Evolutionary conservation across 2,797 vertebrate genomes (phyloP).

Genomic region (Petrocephalus schoutedeni): DNA sequence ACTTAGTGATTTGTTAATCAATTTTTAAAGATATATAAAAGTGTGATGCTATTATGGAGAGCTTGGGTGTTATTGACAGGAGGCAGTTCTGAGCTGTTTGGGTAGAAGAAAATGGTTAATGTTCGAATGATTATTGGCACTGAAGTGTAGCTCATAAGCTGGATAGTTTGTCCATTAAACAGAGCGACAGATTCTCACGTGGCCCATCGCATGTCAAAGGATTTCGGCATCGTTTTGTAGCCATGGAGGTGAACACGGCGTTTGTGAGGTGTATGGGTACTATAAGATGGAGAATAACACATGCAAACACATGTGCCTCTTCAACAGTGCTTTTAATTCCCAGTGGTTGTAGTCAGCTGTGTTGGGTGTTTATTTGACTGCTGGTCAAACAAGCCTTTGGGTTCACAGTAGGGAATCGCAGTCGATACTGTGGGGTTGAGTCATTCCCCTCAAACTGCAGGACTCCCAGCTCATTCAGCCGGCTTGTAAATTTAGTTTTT

Average conservation of each 20-base stretch:
- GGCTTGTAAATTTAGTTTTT: background rate
- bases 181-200: background rate
- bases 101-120: background rate
- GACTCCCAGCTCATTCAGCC: background rate
- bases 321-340: background rate
- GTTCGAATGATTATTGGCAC: background rate
- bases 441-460: background rate
- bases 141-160: background rate
- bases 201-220: background rate
- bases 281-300: background rate
- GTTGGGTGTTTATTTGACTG: background rate
- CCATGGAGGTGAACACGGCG: background rate
- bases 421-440: background rate
- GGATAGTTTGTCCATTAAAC: background rate
- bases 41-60: background rate
- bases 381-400: background rate
- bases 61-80: background rate
- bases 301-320: background rate
- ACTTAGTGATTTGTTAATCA: background rate
- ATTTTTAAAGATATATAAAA: conserved; percentile 19
- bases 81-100: background rate
- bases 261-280: background rate
- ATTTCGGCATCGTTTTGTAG: conserved; percentile 25
- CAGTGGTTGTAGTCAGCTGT: background rate
- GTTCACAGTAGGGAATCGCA: background rate